Evolutionary conservation across 2,797 vertebrate species (phyloP).

Genomic region (Ptychobarbus kaznakovi): DNA sequence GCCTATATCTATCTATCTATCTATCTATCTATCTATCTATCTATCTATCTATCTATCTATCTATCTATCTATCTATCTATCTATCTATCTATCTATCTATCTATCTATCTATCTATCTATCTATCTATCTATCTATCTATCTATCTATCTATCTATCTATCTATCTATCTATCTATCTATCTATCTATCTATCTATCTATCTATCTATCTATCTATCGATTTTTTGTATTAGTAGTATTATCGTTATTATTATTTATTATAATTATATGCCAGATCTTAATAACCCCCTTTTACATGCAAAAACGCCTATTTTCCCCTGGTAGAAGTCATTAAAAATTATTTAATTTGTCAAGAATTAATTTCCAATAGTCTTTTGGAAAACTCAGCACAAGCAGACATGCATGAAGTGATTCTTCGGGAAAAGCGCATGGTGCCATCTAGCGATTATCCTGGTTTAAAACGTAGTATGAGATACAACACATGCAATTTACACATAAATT

Average conservation of each 20-base stretch:
- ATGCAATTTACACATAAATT: neutral
- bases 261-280: neutral
- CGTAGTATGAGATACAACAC: no score
- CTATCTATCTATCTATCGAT: neutral
- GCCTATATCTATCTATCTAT: neutral
- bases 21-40: neutral
- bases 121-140: neutral
- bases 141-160: neutral
- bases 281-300: neutral
- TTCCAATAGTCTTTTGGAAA: neutral
- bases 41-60: neutral
- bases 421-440: constrained; percentile 41
- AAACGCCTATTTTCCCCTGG: neutral
- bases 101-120: neutral
- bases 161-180: neutral
- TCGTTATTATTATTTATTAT: neutral
- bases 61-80: neutral
- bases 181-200: neutral
- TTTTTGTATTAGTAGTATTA: neutral
- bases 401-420: neutral
- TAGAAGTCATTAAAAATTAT: neutral
- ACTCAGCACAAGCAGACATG: neutral
- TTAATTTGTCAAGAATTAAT: neutral
- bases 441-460: neutral
- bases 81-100: neutral